Conservation (phyloP, 2,888 invertebrate genomes). For the Leistus spinibarbis region DNA sequence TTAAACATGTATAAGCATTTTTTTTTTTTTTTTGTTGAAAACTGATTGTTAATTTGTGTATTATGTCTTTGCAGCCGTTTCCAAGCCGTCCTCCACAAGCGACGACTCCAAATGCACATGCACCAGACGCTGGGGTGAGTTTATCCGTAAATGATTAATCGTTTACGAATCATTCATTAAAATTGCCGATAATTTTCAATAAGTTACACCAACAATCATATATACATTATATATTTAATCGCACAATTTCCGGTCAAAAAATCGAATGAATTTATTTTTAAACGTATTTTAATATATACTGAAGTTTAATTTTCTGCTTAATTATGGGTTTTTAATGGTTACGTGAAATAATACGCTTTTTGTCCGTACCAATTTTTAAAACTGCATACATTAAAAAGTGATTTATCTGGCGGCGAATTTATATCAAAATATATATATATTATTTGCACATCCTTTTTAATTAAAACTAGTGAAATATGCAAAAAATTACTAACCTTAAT, state of each 20-base stretch:
- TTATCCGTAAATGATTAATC: no score
- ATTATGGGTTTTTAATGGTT: constrained; percentile 1
- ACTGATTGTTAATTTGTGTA: neutral
- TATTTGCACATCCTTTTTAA: neutral
- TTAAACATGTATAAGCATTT: no score
- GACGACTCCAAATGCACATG: constrained; percentile 79
- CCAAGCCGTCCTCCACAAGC: constrained; percentile 75
- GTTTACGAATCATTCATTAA: no score
- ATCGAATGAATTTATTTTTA: neutral
- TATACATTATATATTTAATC: neutral
- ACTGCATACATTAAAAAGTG: neutral
- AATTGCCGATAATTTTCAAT: no score
- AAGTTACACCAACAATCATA: no score
- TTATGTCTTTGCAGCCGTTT: constrained; percentile 67
- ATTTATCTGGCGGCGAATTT: neutral
- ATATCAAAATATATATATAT: no score
- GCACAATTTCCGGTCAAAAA: neutral
- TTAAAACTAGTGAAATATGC: no score
- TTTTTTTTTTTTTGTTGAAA: no score
- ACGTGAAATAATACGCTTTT: neutral
- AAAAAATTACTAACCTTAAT: no score
- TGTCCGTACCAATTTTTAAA: constrained; percentile 7
- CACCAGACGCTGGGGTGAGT: constrained; percentile 77
- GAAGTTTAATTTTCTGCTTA: neutral
- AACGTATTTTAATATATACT: neutral